Evolutionary conservation across 2,113 vertebrate species (phyloP).

Genomic region (Colistium nudipinnis): DNA sequence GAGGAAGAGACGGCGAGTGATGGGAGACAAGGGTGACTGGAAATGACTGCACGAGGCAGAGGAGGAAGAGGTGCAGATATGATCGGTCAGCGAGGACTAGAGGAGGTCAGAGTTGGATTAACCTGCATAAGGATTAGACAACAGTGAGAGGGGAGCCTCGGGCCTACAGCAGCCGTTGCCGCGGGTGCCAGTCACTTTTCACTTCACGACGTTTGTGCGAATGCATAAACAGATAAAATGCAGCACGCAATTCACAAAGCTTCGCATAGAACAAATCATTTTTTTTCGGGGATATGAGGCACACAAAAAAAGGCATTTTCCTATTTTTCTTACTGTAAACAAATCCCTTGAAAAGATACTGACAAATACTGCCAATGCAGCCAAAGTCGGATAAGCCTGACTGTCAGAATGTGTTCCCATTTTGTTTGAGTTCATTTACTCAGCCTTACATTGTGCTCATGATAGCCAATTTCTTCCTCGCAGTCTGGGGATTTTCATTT

Average conservation of each 20-base stretch:
- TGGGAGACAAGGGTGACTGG: conserved; percentile 55
- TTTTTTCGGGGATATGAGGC: background rate
- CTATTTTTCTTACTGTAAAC: background rate
- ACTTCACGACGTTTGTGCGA: conserved; percentile 34
- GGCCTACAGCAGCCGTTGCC: conserved; percentile 64
- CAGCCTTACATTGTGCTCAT: background rate
- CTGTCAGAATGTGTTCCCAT: background rate
- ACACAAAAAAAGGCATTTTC: background rate
- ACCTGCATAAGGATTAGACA: conserved; percentile 83
- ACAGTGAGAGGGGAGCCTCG: conserved; percentile 66
- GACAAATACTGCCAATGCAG: background rate
- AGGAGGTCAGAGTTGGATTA: conserved; percentile 84
- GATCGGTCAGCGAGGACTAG: conserved; percentile 79
- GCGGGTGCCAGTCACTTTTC: conserved; percentile 58
- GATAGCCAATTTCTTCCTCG: background rate
- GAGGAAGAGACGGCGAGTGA: conserved; percentile 56
- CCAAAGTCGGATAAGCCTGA: conserved; percentile 11
- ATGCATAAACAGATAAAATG: conserved; percentile 12
- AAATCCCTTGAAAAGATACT: background rate
- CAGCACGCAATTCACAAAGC: background rate
- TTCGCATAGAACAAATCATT: background rate
- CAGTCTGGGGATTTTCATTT: background rate
- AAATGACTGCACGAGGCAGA: conserved; percentile 48
- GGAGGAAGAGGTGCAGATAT: conserved; percentile 69
- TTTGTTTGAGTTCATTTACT: too few relatives aligned